Base-by-base conservation (phyloP, 2,888 invertebrate species). In the Oegoconia quadripuncta region DNA sequence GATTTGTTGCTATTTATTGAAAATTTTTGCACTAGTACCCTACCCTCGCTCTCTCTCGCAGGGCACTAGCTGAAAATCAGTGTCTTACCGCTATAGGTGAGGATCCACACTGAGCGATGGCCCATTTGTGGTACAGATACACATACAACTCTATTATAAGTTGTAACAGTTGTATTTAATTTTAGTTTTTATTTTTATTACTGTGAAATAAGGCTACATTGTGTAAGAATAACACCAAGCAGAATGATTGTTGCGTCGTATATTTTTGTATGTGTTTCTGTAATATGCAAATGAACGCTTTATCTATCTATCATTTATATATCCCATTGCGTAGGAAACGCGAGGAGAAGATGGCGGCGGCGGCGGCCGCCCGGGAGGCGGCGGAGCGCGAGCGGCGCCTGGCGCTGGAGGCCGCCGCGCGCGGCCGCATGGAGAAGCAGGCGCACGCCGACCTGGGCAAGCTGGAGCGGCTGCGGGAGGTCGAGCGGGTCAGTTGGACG, bases 281-380 rank as follows among this genome's bases (percentile, higher is more conserved):
- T 20, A 4, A 6, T 20, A 20, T 20, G 20, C 7, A 20, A 6
- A 13, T 13, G 25, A 7, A 25, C 25, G 14, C 5, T 28, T 13
- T 28, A 14, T 6, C n/a, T n/a, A n/a, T n/a, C n/a, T 14, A 28
- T 28, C 14, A 4, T 2, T 7, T 9, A 3, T 13, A 14, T 13
- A 12, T 30, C 6, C 1, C 3, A 7, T 25, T 1, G 1, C 17
- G 0, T 30, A 86, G 84, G 6, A 82, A 79, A 46, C 79, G 90
- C 1, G 89, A 90, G 55, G 88, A 90, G 47, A 90, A 90, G 33
- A 74, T 89, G 89, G 80, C 77, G 30, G 71, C 84, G 0, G 90
- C 89, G 1, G 90, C 89, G 0, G 88, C 78, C 0, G 78, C 76
- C 0, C 55, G 86, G 0, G 59, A 59, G 4, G 64, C 65, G 0